Conservation (phyloP, 64 coral and sea anemone species). For the Montipora cactus region DNA sequence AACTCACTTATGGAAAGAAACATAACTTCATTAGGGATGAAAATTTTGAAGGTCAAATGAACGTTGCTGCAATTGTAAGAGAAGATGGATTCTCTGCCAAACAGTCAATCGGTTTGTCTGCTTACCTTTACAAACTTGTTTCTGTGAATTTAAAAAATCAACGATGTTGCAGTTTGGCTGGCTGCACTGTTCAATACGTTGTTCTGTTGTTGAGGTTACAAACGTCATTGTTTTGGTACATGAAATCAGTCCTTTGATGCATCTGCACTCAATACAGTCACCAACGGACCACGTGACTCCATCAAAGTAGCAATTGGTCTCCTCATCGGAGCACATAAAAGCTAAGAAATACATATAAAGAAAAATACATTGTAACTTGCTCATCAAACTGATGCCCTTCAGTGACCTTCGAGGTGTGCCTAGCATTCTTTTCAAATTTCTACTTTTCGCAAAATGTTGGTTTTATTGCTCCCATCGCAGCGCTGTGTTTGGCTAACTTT, state of each 20-base stretch:
- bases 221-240: not conserved
- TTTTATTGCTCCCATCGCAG: no score
- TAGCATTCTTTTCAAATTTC: no score
- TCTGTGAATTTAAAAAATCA: not conserved
- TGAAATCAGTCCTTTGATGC: conserved; percentile 2
- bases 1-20: no score
- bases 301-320: conserved; percentile 22
- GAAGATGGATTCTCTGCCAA: not conserved
- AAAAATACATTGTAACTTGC: not conserved
- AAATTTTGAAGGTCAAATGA: no score
- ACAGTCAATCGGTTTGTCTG: not conserved
- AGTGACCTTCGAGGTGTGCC: no score
- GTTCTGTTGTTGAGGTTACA: not conserved
- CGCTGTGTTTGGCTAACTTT: no score
- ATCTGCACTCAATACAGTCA: conserved; percentile 28
- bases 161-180: conserved; percentile 44
- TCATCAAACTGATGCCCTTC: no score
- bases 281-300: conserved; percentile 36
- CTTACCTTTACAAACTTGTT: conserved; percentile 44
- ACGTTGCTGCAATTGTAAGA: no score
- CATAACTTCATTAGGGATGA: no score
- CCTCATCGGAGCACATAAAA: conserved; percentile 12
- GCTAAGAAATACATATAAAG: conserved; percentile 12
- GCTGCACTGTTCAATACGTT: conserved; percentile 3
- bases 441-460: no score